Evolutionary conservation across 2,113 vertebrate genomes (phyloP).

Genomic region (Noturus placidus): DNA sequence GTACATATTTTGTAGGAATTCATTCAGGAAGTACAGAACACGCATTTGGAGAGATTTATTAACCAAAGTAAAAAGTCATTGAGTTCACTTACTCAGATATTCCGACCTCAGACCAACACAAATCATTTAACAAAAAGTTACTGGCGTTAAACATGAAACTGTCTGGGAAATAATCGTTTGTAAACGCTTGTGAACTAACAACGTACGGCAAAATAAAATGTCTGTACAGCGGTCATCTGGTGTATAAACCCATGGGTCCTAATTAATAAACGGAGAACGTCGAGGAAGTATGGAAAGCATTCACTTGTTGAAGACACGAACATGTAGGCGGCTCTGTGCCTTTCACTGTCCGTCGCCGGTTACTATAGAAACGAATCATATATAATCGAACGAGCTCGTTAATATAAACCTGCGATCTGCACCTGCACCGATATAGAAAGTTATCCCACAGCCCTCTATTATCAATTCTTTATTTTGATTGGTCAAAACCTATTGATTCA

Average conservation of each 20-base stretch:
- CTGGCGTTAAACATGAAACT: neutral
- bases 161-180: neutral
- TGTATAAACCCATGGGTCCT: neutral
- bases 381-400: neutral
- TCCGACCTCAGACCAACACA: neutral
- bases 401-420: neutral
- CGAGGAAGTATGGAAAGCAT: neutral
- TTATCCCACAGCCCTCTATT: neutral
- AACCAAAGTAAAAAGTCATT: neutral
- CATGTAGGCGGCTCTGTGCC: neutral
- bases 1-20: neutral
- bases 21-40: neutral
- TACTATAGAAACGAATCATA: neutral
- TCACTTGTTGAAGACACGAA: neutral
- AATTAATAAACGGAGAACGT: neutral
- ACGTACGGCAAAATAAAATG: no score
- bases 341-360: neutral
- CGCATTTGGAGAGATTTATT: neutral
- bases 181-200: neutral
- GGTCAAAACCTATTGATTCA: neutral
- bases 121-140: no score
- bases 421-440: neutral
- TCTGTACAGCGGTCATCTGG: neutral
- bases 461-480: no score
- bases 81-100: neutral